phyloP scores from a whole-genome alignment of 2,113 vertebrate genomes.

The Callochromis pleurospilus region DNA sequence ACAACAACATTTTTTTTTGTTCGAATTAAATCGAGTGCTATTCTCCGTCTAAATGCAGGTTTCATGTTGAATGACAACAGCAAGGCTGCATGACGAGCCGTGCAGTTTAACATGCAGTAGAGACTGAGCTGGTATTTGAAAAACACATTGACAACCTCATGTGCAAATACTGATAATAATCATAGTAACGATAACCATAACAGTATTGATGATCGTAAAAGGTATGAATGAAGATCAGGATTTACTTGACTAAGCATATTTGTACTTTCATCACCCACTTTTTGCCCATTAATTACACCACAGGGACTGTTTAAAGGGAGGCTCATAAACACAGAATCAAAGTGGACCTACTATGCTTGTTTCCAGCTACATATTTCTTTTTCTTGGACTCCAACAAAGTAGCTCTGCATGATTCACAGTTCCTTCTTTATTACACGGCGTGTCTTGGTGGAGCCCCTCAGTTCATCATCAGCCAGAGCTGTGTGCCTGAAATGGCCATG shows the following conservation, averaged over 20 bases:
- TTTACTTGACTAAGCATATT: neutral
- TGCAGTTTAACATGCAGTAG: neutral
- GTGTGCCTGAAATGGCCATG: neutral
- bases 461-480: neutral
- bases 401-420: neutral
- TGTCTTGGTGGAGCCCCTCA: neutral
- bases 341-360: neutral
- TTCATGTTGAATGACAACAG: slow-evolving; percentile 1
- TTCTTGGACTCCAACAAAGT: neutral
- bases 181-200: neutral
- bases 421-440: neutral
- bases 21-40: slow-evolving; percentile 37
- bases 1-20: neutral
- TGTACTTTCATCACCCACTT: neutral
- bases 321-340: neutral
- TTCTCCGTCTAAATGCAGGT: slow-evolving; percentile 32
- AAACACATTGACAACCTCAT: neutral
- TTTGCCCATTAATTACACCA: neutral
- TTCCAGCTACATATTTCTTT: neutral
- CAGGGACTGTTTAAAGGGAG: neutral
- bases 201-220: neutral
- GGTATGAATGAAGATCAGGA: neutral
- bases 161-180: neutral
- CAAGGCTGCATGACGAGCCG: slow-evolving; percentile 34
- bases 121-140: neutral